These are phyloP conservation scores for Chydorus sphaericus DNA, from an alignment of 2,888 invertebrate species.

Conservation along the genomic window DNA sequence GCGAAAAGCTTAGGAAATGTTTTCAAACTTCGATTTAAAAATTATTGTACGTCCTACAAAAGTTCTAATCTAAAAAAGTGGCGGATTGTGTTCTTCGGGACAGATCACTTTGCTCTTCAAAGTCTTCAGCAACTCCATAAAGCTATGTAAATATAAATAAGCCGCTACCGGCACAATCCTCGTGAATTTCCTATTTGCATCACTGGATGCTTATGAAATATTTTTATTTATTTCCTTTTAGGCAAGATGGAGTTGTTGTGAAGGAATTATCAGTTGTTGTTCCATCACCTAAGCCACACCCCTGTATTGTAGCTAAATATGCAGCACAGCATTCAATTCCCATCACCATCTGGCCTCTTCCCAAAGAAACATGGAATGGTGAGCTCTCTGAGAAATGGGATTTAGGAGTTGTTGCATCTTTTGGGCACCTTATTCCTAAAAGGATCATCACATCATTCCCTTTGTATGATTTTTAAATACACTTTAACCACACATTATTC, in stretches of 20 bases:
- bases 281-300: constrained; percentile 39
- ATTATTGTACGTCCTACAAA: not conserved
- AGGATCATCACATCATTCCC: constrained; percentile 60
- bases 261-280: constrained; percentile 52
- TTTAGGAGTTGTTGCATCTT: constrained; percentile 80
- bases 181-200: not conserved
- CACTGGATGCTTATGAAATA: not conserved
- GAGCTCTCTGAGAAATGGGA: constrained; percentile 49
- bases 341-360: constrained; percentile 47
- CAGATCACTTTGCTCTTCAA: constrained; percentile 62
- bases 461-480: constrained; percentile 42
- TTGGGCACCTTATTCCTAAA: constrained; percentile 76
- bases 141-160: constrained; percentile 41
- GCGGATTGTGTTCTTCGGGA: constrained; percentile 71
- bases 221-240: constrained; percentile 29
- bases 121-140: constrained; percentile 52
- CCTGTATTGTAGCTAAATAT: constrained; percentile 50
- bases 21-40: not conserved
- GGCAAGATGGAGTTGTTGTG: constrained; percentile 38
- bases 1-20: not conserved
- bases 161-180: constrained; percentile 11
- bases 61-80: constrained; percentile 25
- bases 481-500: not conserved
- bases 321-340: constrained; percentile 43
- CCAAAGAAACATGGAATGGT: constrained; percentile 33